Evolutionary conservation across 2,888 invertebrate genomes (phyloP), one percentile per base, ranked within the genome.

Genomic region (Tenthredo livida): DNA sequence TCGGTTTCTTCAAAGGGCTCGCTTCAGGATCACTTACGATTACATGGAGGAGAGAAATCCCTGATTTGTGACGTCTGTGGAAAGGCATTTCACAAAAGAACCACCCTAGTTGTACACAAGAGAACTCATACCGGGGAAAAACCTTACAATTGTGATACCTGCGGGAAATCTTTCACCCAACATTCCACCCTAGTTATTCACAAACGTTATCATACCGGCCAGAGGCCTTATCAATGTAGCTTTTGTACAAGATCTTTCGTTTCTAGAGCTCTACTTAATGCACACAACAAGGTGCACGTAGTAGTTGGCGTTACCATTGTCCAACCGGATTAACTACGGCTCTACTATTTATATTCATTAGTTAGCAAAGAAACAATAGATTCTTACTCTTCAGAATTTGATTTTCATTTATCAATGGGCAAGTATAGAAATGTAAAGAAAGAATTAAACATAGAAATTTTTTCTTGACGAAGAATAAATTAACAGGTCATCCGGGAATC

Each of bases 91-190:
- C 92, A 93, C 85, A 94, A 93, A 86, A 90, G 91, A 37, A 92
- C 93, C 54, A 93, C 93, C 0, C 88, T 94, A 61, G 92, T 92
- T 0, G 92, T 93, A 17, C 94, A 94, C 86, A 91, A 92, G 85
- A 90, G 94, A 37, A 93, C 92, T 2, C 94, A 94, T 85, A 93
- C 94, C 1, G 94, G 94, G 0, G 94, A 93, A 85, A 94, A 93
- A 78, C 94, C 94, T 0, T 94, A 94, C 86, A 90, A 87, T 4
- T 94, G 94, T 86, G 93, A 93, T 9, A 91, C 90, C 0, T 94
- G 94, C 86, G 92, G 91, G 2, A 94, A 94, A 87, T 91, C 91
- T 12, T 94, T 94, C 87, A 92, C 93, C 0, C 94, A 94, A 85
- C 88, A 90, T 7, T 93, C 94, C 6, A 93, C 93, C 0, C 89